phyloP scores from a whole-genome alignment of 2,888 invertebrate species.

The Habroteleia sp. region DNA sequence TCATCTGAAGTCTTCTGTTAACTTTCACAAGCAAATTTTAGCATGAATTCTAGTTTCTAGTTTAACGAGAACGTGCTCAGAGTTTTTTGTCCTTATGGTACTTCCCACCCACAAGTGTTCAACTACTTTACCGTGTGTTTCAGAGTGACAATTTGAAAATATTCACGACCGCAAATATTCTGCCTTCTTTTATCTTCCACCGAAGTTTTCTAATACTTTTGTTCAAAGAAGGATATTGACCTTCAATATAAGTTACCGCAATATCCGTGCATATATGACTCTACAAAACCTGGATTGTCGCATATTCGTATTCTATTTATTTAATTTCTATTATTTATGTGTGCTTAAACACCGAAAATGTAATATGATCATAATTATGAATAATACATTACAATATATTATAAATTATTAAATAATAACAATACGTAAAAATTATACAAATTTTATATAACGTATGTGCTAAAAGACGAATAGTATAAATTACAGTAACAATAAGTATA shows the following conservation, averaged over 20 bases:
- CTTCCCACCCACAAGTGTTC: constrained; percentile 41
- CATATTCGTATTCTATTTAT: too few species aligned
- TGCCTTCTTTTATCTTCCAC: constrained; percentile 17
- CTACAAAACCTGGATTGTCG: too few species aligned
- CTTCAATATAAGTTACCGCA: constrained; percentile 32
- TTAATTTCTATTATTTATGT: too few species aligned
- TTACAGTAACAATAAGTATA: constrained; percentile 19
- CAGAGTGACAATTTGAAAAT: constrained; percentile 52
- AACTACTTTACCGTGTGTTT: constrained; percentile 37
- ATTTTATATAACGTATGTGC: too few species aligned
- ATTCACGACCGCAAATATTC: constrained; percentile 51
- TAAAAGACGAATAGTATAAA: too few species aligned
- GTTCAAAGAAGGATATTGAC: constrained; percentile 47
- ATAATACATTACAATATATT: too few species aligned
- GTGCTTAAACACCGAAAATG: too few species aligned
- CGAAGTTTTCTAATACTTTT: constrained; percentile 13
- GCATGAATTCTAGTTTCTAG: constrained; percentile 55
- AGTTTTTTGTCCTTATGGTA: constrained; percentile 51
- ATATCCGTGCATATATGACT: constrained; percentile 16
- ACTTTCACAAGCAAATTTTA: constrained; percentile 51
- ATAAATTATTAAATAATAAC: too few species aligned
- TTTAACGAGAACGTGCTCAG: constrained; percentile 53
- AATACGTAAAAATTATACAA: too few species aligned
- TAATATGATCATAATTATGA: too few species aligned
- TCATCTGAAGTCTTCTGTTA: constrained; percentile 49